phyloP scores from a whole-genome alignment of 2,888 invertebrate species.

The Drosophila siamana region DNA sequence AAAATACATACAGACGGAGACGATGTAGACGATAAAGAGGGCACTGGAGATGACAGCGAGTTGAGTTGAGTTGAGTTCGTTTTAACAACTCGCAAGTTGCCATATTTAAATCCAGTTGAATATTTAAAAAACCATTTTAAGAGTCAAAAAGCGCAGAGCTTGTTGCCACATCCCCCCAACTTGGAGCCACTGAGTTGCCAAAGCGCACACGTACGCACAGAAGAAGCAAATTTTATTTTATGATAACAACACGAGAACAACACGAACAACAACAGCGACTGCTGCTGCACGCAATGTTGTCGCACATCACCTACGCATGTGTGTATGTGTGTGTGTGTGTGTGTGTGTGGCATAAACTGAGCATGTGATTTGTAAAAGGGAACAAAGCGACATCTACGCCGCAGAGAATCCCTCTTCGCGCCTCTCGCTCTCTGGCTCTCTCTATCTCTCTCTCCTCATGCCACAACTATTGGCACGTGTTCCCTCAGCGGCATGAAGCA shows the following conservation, averaged over 20 bases:
- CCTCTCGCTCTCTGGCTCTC: constrained; percentile 5
- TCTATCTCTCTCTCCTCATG: neutral
- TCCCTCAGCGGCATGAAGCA: constrained; percentile 26
- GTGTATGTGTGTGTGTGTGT: constrained; percentile 29
- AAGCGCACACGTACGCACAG: constrained; percentile 55
- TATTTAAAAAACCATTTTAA: constrained; percentile 42
- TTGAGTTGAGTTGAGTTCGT: constrained; percentile 40
- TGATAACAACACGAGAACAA: constrained; percentile 59
- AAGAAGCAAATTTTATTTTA: constrained; percentile 69
- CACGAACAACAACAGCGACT: constrained; percentile 24
- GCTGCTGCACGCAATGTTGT: constrained; percentile 55
- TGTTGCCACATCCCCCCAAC: neutral
- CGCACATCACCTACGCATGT: constrained; percentile 32
- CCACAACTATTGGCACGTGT: constrained; percentile 64
- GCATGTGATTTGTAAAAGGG: constrained; percentile 69
- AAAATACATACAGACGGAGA: neutral
- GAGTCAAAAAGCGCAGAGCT: constrained; percentile 57
- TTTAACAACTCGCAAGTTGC: constrained; percentile 48
- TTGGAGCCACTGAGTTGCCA: neutral
- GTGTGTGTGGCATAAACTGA: constrained; percentile 55
- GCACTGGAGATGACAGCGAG: neutral
- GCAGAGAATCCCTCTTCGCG: constrained; percentile 1
- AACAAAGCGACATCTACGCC: constrained; percentile 53
- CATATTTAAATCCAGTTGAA: constrained; percentile 58
- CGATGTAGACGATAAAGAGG: neutral